Base-by-base conservation (phyloP, 2,797 vertebrate genomes). In the Tokudaia muenninki region DNA sequence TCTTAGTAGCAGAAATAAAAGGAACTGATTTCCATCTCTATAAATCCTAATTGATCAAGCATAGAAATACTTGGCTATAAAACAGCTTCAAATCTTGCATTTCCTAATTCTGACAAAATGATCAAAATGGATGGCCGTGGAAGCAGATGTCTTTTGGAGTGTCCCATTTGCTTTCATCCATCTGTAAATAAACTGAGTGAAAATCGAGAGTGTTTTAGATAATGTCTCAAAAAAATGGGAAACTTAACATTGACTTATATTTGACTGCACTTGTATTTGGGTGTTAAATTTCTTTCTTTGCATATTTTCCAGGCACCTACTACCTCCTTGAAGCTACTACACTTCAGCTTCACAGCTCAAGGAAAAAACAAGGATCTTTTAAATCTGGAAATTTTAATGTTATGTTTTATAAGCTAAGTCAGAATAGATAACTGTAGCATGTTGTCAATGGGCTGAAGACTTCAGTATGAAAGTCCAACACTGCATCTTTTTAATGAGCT, bases 1-100 rank as follows among this genome's bases (percentile, higher is more conserved):
- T 96, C 72, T 95, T 96, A 94, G 41, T 90, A 94, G 22, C 65
- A 92, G 63, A 93, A 92, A 72, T 87, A 95, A 75, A 61, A 91
- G 7, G 96, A 55, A 94, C 4, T 83, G 74, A 96, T 97, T 98
- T 97, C 52, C 55, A 95, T 50, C 94, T 77, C 17, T 95, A 3
- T 41, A 94, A 22, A 96, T 97, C 52, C 92, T 63, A 97, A 90
- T 61, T 97, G 12, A 95, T 94, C 87, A 95, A 95, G 82, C 5
- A 57, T 47, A 91, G 77, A 47, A 75, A 63, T 61, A 65, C 26
- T 94, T 55, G 88, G 75, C 70, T 81, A 91, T 94, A 94, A 95
- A 95, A 97, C 70, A 83, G 13, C 16, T 77, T 97, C 44, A 44
- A 1, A 1, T 91, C 88, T 96, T 57, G 88, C 61, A 34, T 88